Conservation (phyloP, 2,113 vertebrate genomes). For the Actenoides hombroni region DNA sequence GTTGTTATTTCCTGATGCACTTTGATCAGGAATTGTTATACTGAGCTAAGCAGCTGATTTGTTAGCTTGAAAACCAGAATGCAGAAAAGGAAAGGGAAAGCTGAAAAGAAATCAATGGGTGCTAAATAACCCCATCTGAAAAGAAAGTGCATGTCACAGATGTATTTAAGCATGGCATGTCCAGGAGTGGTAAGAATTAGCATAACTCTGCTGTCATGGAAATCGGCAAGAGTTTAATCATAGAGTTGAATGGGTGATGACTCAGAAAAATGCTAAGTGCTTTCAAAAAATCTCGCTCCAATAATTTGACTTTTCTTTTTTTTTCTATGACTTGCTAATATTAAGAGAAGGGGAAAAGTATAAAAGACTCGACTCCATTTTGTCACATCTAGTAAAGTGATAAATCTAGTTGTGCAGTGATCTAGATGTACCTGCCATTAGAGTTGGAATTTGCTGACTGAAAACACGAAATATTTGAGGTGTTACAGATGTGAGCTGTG, state of each 20-base stretch:
- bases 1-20: background rate
- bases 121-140: background rate
- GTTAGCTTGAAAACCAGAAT: background rate
- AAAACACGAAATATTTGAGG: background rate
- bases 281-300: background rate
- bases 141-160: background rate
- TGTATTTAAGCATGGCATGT: background rate
- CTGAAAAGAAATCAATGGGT: background rate
- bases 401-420: background rate
- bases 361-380: background rate
- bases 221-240: constrained; percentile 21
- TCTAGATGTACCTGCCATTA: background rate
- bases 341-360: background rate
- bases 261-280: background rate
- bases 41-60: background rate
- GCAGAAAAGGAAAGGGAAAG: background rate
- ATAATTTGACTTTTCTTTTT: background rate
- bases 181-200: constrained; percentile 17
- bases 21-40: background rate
- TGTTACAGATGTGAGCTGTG: background rate
- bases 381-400: background rate
- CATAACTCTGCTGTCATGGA: constrained; percentile 5
- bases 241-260: background rate
- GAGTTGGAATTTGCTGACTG: background rate
- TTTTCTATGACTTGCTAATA: background rate